Percentiles rank a stretch among this genome's conserved stretches.
phyloP scores from a whole-genome alignment of 2,888 invertebrate species.

The Drosophila prostipennis region DNA sequence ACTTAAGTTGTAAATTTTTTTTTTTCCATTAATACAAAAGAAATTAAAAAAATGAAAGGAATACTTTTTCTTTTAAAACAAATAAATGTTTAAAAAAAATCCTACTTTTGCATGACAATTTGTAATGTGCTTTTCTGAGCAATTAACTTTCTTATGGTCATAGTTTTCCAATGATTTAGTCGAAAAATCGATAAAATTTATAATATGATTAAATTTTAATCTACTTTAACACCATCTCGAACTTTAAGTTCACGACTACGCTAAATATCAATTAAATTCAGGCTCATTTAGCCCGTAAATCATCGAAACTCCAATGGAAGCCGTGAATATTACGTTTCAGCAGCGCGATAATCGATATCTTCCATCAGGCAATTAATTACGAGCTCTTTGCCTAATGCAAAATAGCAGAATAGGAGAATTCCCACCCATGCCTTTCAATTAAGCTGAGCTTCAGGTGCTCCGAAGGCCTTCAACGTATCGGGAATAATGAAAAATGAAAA shows the following conservation, averaged over 20 bases:
- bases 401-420: not conserved
- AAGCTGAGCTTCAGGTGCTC: not conserved
- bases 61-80: too few species aligned
- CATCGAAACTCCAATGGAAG: conserved; percentile 11
- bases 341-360: conserved; percentile 35
- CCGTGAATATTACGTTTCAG: conserved; percentile 24
- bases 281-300: conserved; percentile 31
- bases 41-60: too few species aligned
- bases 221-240: not conserved
- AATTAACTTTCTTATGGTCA: too few species aligned
- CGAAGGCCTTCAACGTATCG: conserved; percentile 1
- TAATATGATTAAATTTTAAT: not conserved
- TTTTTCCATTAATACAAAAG: too few species aligned
- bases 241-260: not conserved
- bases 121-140: too few species aligned
- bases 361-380: conserved; percentile 38
- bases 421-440: not conserved
- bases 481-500: conserved; percentile 36
- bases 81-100: too few species aligned
- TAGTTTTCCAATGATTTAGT: too few species aligned
- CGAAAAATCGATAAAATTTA: not conserved
- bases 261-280: conserved; percentile 15
- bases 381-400: conserved; percentile 32
- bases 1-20: too few species aligned
- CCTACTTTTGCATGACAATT: too few species aligned